Evolutionary conservation across 2,888 invertebrate species (phyloP).

Genomic region (Orthosia gracilis): DNA sequence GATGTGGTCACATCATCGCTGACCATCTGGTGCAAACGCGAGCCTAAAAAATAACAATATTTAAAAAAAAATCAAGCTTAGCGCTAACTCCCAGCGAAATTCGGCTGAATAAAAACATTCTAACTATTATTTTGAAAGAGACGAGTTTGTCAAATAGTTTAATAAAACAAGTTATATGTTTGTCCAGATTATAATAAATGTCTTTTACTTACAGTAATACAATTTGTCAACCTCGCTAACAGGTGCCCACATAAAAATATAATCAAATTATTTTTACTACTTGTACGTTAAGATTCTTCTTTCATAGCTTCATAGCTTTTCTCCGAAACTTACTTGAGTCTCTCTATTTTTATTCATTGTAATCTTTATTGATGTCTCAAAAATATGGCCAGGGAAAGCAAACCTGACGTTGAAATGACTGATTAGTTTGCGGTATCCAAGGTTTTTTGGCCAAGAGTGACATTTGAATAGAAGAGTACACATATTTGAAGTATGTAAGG

Average conservation of each 20-base stretch:
- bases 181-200: conserved; percentile 12
- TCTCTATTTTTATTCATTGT: conserved; percentile 28
- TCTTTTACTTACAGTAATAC: not conserved
- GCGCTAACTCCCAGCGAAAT: not conserved
- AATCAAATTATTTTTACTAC: conserved; percentile 43
- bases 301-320: conserved; percentile 8
- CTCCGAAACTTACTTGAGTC: conserved; percentile 1
- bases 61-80: not conserved
- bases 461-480: not conserved
- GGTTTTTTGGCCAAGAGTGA: conserved; percentile 29
- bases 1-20: too few species aligned
- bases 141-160: conserved; percentile 12
- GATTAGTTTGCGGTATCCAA: conserved; percentile 44
- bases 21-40: too few species aligned
- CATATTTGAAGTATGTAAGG: not conserved
- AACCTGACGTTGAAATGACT: conserved; percentile 50
- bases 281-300: conserved; percentile 1
- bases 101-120: not conserved
- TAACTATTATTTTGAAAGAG: conserved; percentile 1
- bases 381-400: conserved; percentile 18
- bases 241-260: conserved; percentile 24
- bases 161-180: conserved; percentile 24
- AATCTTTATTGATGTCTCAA: conserved; percentile 40
- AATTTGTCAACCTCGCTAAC: conserved; percentile 16
- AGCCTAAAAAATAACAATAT: too few species aligned